Percentiles rank a stretch among this genome's conserved stretches.
Conservation (phyloP, 2,113 vertebrate species). For the Chrysochloris asiatica region DNA sequence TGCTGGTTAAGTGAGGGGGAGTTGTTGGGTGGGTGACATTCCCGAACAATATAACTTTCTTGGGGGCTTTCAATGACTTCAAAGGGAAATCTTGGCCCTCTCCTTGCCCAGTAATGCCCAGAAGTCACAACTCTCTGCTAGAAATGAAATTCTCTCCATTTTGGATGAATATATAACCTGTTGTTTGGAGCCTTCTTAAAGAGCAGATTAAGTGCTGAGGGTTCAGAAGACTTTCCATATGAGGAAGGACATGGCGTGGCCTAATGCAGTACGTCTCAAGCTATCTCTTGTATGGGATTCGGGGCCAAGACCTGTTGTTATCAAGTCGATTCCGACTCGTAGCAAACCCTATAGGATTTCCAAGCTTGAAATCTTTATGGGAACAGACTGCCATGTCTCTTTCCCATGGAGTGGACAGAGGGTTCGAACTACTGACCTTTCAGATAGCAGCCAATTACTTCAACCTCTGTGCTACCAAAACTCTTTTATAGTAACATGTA, state of each 20-base stretch:
- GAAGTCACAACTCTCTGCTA: conserved; percentile 30
- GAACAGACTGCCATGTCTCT: not conserved
- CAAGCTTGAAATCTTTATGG: not conserved
- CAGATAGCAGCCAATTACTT: not conserved
- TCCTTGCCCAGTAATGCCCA: not conserved
- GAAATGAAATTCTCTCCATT: conserved; percentile 50
- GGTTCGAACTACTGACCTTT: not conserved
- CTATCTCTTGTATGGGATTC: not conserved
- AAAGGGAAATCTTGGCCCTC: not conserved
- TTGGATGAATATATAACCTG: not conserved
- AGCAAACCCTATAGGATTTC: not conserved
- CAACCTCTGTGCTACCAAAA: not conserved
- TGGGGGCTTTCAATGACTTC: conserved; percentile 7
- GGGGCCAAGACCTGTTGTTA: not conserved
- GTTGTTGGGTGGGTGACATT: not conserved
- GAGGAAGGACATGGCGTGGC: too few relatives aligned
- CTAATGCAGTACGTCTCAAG: not conserved
- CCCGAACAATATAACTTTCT: not conserved
- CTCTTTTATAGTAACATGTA: not conserved
- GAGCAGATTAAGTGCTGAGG: not conserved
- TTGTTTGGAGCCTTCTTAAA: not conserved
- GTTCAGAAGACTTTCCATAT: not conserved
- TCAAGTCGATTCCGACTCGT: not conserved
- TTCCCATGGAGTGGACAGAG: not conserved
- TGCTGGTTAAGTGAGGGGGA: not conserved